Base-by-base conservation (phyloP, 2,113 vertebrate genomes). In the Megaceryle torquata region DNA sequence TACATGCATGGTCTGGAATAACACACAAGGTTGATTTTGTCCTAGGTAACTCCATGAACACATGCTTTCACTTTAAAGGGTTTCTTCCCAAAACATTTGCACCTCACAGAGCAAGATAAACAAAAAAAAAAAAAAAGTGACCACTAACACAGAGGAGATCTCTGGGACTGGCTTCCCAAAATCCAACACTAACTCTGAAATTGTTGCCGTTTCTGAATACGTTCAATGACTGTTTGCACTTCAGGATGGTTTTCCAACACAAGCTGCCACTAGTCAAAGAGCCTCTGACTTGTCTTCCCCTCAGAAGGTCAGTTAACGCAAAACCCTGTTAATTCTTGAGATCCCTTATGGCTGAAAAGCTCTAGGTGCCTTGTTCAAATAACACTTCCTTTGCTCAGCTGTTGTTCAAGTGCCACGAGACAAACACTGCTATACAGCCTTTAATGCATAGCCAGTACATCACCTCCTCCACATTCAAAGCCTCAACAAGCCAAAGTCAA, bases 71-170 rank as follows among this genome's bases (percentile, higher is more conserved):
- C 16, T 68, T 61, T 16, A 54, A 21, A 46, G 46, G 12, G 6
- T 72, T 60, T 53, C 39, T 53, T 22, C 28, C 24, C 19, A 67
- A 65, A 60, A 37, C 0, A 1, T 39, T 25, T 53, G 10, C 44
- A 74, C 18, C 35, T 72, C 35, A 4, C 41, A 67, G 7, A n/a
- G 16, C 67, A 74, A 85, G 19, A 39, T 10, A 21, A 85, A 44
- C 15, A 35, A 28, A 8, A 8, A 22, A 16, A 57, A 57, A n/a
- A n/a, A n/a, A n/a, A 59, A 9, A 61, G 46, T 6, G 13, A 43
- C n/a, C 4, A 1, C 6, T 2, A 1, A 10, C 6, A 11, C 11
- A 7, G 9, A 10, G 7, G 8, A 54, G 11, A 13, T 6, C 15
- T 64, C 37, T 31, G 37, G 43, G 19, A 57, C 18, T 15, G 19